phyloP scores from a whole-genome alignment of 2,797 vertebrate species.

The Sebastolobus altivelis region DNA sequence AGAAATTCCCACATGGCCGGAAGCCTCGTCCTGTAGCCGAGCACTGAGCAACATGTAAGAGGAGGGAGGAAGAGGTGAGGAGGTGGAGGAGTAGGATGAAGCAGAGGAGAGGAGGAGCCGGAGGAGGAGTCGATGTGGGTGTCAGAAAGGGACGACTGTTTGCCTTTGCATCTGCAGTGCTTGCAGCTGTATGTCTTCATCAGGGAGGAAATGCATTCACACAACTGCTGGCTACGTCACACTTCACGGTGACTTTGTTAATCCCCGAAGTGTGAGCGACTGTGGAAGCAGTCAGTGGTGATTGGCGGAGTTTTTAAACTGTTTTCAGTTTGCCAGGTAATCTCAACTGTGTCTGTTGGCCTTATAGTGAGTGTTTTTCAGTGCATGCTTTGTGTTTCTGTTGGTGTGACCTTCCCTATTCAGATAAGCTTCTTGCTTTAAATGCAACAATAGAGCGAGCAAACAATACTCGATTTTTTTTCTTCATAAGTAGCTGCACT shows the following conservation, averaged over 20 bases:
- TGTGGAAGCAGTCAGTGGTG: not conserved
- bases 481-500: not conserved
- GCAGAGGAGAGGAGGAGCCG: slow-evolving; percentile 56
- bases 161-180: slow-evolving; percentile 30
- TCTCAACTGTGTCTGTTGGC: not conserved
- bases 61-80: slow-evolving; percentile 63
- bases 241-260: slow-evolving; percentile 15
- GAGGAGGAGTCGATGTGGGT: slow-evolving; percentile 68
- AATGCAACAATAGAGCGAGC: not conserved
- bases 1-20: slow-evolving; percentile 70
- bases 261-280: slow-evolving; percentile 4
- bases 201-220: slow-evolving; percentile 11
- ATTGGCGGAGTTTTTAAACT: slow-evolving; percentile 2
- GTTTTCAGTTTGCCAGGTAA: slow-evolving; percentile 6
- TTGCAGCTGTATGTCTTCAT: slow-evolving; percentile 44
- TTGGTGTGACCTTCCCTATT: not conserved
- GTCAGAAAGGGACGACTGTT: slow-evolving; percentile 56
- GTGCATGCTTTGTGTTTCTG: not conserved
- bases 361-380: not conserved
- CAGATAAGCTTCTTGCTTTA: slow-evolving; percentile 18
- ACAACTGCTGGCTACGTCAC: not conserved
- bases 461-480: not conserved
- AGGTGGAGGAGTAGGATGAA: slow-evolving; percentile 72
- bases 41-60: slow-evolving; percentile 71
- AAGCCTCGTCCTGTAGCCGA: slow-evolving; percentile 61